Base-by-base conservation (phyloP, 2,113 vertebrate genomes). In the Xyliphius kryptos region DNA sequence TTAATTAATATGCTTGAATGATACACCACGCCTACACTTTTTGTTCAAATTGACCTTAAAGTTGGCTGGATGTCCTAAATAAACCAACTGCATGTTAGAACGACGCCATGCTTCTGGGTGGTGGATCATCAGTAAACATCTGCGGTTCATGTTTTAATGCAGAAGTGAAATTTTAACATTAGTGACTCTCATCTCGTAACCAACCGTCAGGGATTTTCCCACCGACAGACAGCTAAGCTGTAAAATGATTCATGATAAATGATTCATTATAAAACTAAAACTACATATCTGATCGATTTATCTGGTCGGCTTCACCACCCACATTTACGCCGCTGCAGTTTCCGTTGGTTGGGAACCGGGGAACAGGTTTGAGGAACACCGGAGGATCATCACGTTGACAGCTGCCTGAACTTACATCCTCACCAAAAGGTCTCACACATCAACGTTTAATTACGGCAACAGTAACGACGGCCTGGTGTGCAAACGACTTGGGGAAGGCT, bases 271-370 rank as follows among this genome's bases (percentile, higher is more conserved):
- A 32, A 32, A 32, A 32, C 26, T 2, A 32, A 32, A 32, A 32
- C 26, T 5, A 32, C 26, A 32, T 3, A 32, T 32, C 26, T 6
- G 26, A 6, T 32, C 7, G 1, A n/a, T 59, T 67, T 70, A 70
- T 79, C 65, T 62, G 13, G 67, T 43, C 32, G 56, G 26, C 53
- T 52, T 32, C 14, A 63, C 66, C 73, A 68, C 61, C 48, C 56
- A 60, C 36, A 57, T 73, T 69, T 76, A 71, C 62, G 57, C 43
- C 61, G 21, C 38, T 66, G 71, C 73, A 70, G 70, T 52, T 63
- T 43, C 53, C 65, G 68, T 59, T 64, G 58, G 59, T 56, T 44
- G 32, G 82, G 83, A 83, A 74, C 82, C 71, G 77, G 52, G 81
- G 78, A 81, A 86, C 82, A 46, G 52, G 52, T 17, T 15, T 6